Percentiles rank a stretch among this genome's conserved stretches.
phyloP scores from a whole-genome alignment of 2,113 vertebrate genomes.

The Leuciscus idus region DNA sequence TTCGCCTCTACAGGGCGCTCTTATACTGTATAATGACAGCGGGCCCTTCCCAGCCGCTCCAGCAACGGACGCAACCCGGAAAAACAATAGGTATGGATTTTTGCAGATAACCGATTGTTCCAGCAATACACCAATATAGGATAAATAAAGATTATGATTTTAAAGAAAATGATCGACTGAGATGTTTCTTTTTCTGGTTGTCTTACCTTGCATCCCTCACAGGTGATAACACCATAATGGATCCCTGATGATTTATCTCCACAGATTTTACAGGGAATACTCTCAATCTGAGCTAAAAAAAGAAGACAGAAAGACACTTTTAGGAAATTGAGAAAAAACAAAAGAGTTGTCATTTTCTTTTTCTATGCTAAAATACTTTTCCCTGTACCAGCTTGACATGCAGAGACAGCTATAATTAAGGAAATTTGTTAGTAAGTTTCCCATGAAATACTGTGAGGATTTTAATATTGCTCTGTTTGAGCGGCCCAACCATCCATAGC shows the following conservation, averaged over 20 bases:
- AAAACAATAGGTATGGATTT: too few relatives aligned
- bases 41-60: too few relatives aligned
- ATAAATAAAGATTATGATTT: background rate
- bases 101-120: too few relatives aligned
- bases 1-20: too few relatives aligned
- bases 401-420: background rate
- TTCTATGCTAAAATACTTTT: background rate
- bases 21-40: too few relatives aligned
- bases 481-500: background rate
- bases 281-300: constrained; percentile 94
- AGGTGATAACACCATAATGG: constrained; percentile 96
- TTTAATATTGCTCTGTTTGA: background rate
- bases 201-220: constrained; percentile 94
- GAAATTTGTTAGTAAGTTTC: background rate
- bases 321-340: background rate
- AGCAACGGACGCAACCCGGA: too few relatives aligned
- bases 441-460: background rate
- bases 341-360: background rate
- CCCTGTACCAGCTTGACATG: background rate
- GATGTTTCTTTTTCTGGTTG: constrained; percentile 1
- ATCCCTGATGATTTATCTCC: constrained; percentile 97
- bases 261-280: constrained; percentile 98
- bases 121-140: background rate
- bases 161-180: background rate
- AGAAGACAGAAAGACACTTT: constrained; percentile 23